phyloP scores from a whole-genome alignment of 2,113 vertebrate genomes.

The Tupaia chinensis region DNA sequence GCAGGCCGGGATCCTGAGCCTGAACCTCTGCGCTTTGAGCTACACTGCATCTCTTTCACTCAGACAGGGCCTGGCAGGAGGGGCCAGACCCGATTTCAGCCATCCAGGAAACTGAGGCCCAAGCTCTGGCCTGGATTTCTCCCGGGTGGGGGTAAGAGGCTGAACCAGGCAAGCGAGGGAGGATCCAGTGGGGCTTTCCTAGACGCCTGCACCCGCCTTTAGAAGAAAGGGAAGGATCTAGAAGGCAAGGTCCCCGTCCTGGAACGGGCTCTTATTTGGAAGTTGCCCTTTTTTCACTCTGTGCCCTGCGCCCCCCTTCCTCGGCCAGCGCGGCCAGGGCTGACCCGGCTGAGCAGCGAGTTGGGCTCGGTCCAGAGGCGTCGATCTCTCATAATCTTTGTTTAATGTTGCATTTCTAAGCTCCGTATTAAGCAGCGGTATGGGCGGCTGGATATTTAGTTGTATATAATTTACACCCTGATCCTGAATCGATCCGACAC shows the following conservation, averaged over 20 bases:
- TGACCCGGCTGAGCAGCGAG: conserved; percentile 58
- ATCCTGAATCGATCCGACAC: conserved; percentile 96
- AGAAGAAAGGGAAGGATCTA: background rate
- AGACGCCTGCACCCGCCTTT: background rate
- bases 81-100: background rate
- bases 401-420: conserved; percentile 92
- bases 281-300: background rate
- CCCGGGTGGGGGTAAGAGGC: background rate
- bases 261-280: background rate
- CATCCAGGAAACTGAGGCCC: background rate
- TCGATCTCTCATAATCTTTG: conserved; percentile 89
- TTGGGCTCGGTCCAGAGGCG: conserved; percentile 75
- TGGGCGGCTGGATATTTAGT: conserved; percentile 91
- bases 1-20: background rate
- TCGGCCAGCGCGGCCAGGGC: accelerated
- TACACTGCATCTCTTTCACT: background rate
- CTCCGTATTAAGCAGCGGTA: conserved; percentile 89
- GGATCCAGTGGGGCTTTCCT: background rate
- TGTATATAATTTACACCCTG: conserved; percentile 94
- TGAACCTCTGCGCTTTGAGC: background rate
- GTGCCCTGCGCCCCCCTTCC: background rate
- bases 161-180: no score
- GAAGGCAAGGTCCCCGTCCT: background rate
- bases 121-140: background rate
- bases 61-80: background rate